Percentiles rank a stretch among this genome's conserved stretches.
These are phyloP conservation scores for Amiota minor DNA, from an alignment of 2,888 invertebrate genomes.

Conservation along the genomic window DNA sequence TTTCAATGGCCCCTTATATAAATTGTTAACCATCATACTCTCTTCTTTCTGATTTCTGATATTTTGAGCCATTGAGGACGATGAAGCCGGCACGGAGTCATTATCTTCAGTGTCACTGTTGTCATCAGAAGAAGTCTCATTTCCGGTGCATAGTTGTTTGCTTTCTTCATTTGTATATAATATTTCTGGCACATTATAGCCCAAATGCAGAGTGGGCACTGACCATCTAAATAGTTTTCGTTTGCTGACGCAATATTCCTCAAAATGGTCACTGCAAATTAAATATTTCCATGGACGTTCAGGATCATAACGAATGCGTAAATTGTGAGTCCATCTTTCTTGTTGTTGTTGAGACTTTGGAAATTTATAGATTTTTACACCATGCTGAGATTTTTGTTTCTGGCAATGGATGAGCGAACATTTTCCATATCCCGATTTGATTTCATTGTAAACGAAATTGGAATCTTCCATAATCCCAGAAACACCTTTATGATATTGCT, in stretches of 20 bases:
- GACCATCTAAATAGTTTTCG: slow-evolving; percentile 65
- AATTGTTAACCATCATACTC: slow-evolving; percentile 25
- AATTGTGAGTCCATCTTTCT: slow-evolving; percentile 57
- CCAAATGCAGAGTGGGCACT: slow-evolving; percentile 63
- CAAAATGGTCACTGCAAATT: slow-evolving; percentile 60
- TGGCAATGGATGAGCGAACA: slow-evolving; percentile 58
- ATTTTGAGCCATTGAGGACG: slow-evolving; percentile 31
- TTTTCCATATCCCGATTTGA: slow-evolving; percentile 60
- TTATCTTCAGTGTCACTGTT: slow-evolving; percentile 37
- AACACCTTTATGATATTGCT: not conserved
- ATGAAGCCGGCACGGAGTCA: slow-evolving; percentile 29
- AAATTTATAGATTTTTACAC: slow-evolving; percentile 60
- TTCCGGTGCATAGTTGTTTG: slow-evolving; percentile 36
- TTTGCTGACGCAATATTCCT: slow-evolving; percentile 49
- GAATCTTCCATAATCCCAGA: slow-evolving; percentile 15
- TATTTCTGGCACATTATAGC: slow-evolving; percentile 53
- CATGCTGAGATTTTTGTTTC: slow-evolving; percentile 54
- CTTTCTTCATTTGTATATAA: slow-evolving; percentile 54
- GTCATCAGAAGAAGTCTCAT: slow-evolving; percentile 44
- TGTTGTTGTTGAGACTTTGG: slow-evolving; percentile 52
- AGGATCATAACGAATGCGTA: slow-evolving; percentile 55
- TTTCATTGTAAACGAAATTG: slow-evolving; percentile 45
- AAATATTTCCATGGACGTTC: slow-evolving; percentile 59
- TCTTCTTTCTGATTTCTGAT: not conserved
- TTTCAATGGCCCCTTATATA: not conserved